Base-by-base conservation (phyloP, 2,797 vertebrate genomes). In the Eulemur rubriventer region DNA sequence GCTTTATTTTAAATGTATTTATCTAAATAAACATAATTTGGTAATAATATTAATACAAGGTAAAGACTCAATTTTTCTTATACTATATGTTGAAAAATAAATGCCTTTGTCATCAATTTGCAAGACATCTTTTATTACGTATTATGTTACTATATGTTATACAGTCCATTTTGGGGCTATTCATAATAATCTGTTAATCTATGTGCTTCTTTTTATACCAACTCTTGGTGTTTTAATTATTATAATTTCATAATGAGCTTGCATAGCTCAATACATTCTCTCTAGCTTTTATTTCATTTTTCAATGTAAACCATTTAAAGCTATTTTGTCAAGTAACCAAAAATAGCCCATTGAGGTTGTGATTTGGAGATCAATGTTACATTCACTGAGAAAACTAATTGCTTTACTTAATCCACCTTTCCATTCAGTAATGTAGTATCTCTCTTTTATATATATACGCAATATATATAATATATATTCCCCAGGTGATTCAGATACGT, bases 381-480 rank as follows among this genome's bases (percentile, higher is more conserved):
- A 59, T 20, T 84, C 24, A 90, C 35, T 1, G 38, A 85, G 55
- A 83, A 80, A 52, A 84, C 10, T 6, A 79, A 59, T 7, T 72
- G 17, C 12, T 82, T 80, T 43, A 43, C 6, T 86, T 91, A 93
- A 85, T 89, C 30, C 30, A 12, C 43, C 72, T 97, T 95, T 91
- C 18, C 9, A 14, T 65, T 83, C 9, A 76, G 13, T 85, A 30
- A 94, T 8, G 5, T 80, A 75, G 20, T 55, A 18, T n/a, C n/a
- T 67, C 1, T 79, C 3, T 52, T 4, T 0, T 38, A 22, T 69
- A n/a, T n/a, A 22, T 57, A 11, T 57, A 57, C 24, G 24, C 57
- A 57, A 59, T 26, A 26, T 28, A 59, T 28, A 28, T 22, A 59
- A 12, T 59, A 59, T 11, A 59, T 12, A 59, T 26, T 59, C 24